Evolutionary conservation across 2,113 vertebrate genomes (phyloP).

Genomic region (Xenotilapia longispinis): DNA sequence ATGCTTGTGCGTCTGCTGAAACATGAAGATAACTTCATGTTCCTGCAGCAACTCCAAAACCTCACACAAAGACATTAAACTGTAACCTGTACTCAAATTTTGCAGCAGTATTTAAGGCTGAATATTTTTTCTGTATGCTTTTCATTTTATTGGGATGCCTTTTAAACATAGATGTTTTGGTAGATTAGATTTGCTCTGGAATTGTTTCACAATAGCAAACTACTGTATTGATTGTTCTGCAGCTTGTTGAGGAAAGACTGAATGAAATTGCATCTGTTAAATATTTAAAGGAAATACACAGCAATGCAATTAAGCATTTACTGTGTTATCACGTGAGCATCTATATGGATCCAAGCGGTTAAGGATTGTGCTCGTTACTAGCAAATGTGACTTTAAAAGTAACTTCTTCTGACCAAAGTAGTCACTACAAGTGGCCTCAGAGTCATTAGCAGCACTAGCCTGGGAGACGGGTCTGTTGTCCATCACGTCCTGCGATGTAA

Average conservation of each 20-base stretch:
- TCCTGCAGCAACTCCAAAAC: neutral
- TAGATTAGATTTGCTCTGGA: neutral
- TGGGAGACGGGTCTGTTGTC: neutral
- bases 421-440: neutral
- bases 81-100: neutral
- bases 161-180: neutral
- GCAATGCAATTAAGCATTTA: neutral
- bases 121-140: neutral
- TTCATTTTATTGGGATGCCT: no score
- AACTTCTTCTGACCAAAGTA: neutral
- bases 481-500: neutral
- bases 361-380: neutral
- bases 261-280: neutral
- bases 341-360: neutral
- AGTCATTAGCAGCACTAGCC: neutral
- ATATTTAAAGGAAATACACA: neutral
- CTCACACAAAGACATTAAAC: neutral
- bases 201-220: neutral
- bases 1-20: rapidly evolving
- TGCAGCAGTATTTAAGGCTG: neutral
- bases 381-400: neutral
- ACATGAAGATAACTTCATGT: neutral
- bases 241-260: neutral
- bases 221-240: neutral
- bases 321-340: neutral